A percentile compares a stretch with the other conserved stretches of the same genome.
Conservation (phyloP, 2,888 invertebrate genomes). For the Anaspis maculata region DNA sequence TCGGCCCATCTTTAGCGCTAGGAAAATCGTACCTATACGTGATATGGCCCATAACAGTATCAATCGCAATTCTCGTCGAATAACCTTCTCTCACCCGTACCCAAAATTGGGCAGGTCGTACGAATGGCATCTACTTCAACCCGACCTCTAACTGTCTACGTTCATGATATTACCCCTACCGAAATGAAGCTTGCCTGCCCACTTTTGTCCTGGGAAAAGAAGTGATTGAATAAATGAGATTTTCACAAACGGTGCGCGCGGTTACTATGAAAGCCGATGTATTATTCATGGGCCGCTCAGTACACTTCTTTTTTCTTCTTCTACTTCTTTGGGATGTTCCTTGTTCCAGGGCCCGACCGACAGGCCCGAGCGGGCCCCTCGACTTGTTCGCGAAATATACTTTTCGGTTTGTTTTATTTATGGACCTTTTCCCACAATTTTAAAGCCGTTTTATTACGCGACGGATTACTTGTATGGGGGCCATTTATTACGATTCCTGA, state of each 20-base stretch:
- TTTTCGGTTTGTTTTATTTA: slow-evolving; percentile 19
- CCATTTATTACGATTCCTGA: not conserved
- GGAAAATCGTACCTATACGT: too few species aligned
- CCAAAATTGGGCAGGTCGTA: not conserved
- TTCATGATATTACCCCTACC: too few species aligned
- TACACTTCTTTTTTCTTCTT: slow-evolving; percentile 16
- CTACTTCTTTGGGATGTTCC: slow-evolving; percentile 12
- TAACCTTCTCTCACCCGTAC: not conserved
- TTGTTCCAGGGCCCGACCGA: slow-evolving; percentile 15
- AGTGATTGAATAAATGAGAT: slow-evolving; percentile 37
- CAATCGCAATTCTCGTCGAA: too few species aligned
- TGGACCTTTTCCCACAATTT: slow-evolving; percentile 13
- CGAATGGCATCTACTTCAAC: too few species aligned
- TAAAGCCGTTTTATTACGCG: slow-evolving; percentile 14
- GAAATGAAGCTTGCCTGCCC: slow-evolving; percentile 10
- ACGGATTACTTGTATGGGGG: slow-evolving; percentile 12
- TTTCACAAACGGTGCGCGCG: slow-evolving; percentile 27
- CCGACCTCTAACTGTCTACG: too few species aligned
- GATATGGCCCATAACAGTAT: not conserved
- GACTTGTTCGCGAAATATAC: slow-evolving; percentile 15
- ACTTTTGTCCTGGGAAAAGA: slow-evolving; percentile 19
- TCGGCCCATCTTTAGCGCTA: too few species aligned
- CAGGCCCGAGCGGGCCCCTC: too few species aligned
- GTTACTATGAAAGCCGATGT: slow-evolving; percentile 24
- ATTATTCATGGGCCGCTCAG: slow-evolving; percentile 25